These are phyloP conservation scores for Liopterus haemorrhoidalis DNA, from an alignment of 2,888 invertebrate species.

Conservation along the genomic window DNA sequence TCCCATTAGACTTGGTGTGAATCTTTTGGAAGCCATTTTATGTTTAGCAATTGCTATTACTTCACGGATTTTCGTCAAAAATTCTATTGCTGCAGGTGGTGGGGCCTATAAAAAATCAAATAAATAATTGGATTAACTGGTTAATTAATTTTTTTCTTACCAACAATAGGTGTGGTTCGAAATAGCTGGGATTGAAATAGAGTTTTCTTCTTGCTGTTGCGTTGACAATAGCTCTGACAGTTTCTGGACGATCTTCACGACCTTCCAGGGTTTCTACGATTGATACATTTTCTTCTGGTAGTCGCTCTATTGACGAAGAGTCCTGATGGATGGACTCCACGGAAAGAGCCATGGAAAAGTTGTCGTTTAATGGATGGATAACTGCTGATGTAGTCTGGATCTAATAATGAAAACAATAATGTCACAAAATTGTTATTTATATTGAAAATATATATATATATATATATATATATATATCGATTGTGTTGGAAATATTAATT, in stretches of 20 bases:
- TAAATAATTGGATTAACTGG: constrained; percentile 3
- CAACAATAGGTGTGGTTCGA: constrained; percentile 77
- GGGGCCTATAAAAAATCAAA: constrained; percentile 62
- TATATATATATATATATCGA: too few relatives aligned
- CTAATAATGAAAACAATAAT: constrained; percentile 33
- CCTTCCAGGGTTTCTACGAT: constrained; percentile 73
- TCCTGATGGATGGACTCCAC: constrained; percentile 45
- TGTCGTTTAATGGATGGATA: constrained; percentile 55
- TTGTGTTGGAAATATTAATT: too few relatives aligned
- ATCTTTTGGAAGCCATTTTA: constrained; percentile 77
- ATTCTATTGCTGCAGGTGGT: constrained; percentile 84
- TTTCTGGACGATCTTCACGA: constrained; percentile 59
- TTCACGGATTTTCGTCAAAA: constrained; percentile 81
- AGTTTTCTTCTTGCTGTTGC: constrained; percentile 71
- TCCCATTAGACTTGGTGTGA: constrained; percentile 68
- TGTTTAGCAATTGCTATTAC: constrained; percentile 85
- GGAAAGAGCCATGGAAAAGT: constrained; percentile 38
- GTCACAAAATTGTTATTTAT: constrained; percentile 4
- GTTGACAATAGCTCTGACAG: constrained; percentile 55
- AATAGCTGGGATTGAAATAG: constrained; percentile 87
- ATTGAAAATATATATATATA: too few relatives aligned
- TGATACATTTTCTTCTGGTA: constrained; percentile 79
- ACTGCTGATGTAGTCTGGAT: constrained; percentile 63
- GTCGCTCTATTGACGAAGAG: constrained; percentile 59
- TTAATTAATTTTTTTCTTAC: constrained; percentile 48